Evolutionary conservation across 1,140 invertebrate genomes (phyloP), one percentile per base, ranked within the genome.

Genomic region (Stegodyphus dumicola): DNA sequence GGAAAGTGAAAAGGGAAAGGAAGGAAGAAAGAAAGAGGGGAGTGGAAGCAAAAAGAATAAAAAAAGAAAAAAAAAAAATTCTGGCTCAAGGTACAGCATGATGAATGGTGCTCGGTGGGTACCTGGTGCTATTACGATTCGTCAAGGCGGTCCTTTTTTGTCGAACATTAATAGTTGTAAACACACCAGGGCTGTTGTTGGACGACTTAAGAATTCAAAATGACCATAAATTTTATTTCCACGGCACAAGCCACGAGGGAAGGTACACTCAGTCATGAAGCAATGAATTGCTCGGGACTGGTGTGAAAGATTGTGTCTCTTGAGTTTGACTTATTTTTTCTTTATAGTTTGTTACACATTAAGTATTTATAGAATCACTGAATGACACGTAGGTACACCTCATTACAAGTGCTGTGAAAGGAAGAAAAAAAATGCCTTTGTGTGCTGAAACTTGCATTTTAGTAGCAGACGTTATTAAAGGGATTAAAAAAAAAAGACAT

Each of bases 121-220:
- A 54, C 60, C 33, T 74, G 56, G 7, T 65, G 49, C 60, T 83
- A 48, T 83, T 83, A 83, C 49, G 56, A 83, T 85, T 77, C 73
- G 71, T 67, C 65, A 67, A 67, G 65, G 65, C 6, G 81, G 15
- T 69, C 48, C 74, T 51, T 81, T 73, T 73, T 60, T 81, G 78
- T 73, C n/a, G 67, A 49, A 56, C 73, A 48, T 70, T 85, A 85
- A 85, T 51, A 77, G 73, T 77, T 76, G 81, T 85, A 85, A 85
- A 85, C 81, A 85, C 81, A 70, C 64, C 81, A 7, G 71, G 33
- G 49, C 52, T 74, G 71, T 76, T 85, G 81, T 85, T 77, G 74
- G 73, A 60, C 70, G n/a, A 75, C 71, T 75, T 18, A 17, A 53
- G 18, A 54, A 49, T 71, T 71, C 33, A 60, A 49, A 70, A 48